Evolutionary conservation across 2,113 vertebrate species (phyloP).

Genomic region (Gambusia affinis): DNA sequence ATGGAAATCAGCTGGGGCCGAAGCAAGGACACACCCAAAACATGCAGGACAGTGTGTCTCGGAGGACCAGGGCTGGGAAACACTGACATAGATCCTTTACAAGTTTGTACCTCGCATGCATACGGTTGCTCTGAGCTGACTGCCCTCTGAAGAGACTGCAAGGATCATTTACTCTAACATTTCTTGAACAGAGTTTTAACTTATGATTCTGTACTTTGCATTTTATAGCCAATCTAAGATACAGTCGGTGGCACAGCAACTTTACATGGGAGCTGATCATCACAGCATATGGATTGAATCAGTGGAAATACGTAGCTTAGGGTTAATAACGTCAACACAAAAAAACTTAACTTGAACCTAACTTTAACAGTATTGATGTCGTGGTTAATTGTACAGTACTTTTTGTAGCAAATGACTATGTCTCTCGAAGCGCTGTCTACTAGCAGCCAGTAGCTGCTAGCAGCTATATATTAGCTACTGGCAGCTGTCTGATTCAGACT

Average conservation of each 20-base stretch:
- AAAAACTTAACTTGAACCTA: neutral
- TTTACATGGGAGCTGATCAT: slow-evolving; percentile 26
- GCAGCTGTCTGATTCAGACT: too few relatives aligned
- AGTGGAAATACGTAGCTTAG: slow-evolving; percentile 23
- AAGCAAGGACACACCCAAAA: too few relatives aligned
- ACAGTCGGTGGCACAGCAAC: slow-evolving; percentile 17
- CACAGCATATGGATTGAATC: slow-evolving; percentile 16
- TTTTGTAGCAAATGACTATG: neutral
- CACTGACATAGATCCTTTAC: slow-evolving; percentile 49
- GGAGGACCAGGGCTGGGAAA: too few relatives aligned
- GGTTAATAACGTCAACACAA: slow-evolving; percentile 6
- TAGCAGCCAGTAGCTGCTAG: too few relatives aligned
- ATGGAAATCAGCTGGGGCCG: too few relatives aligned
- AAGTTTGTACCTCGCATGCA: slow-evolving; percentile 57
- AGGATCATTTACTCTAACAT: slow-evolving; percentile 64
- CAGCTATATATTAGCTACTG: too few relatives aligned
- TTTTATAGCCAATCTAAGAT: slow-evolving; percentile 48
- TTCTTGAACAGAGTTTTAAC: slow-evolving; percentile 50
- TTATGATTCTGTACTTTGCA: slow-evolving; percentile 50
- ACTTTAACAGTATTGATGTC: neutral
- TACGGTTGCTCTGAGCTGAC: slow-evolving; percentile 56
- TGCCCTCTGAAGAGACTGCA: slow-evolving; percentile 59
- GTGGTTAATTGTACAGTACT: neutral
- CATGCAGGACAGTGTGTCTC: too few relatives aligned
- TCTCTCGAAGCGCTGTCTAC: too few relatives aligned